Conservation (phyloP, 35 echinoderm and acorn worm genomes). For the Ophioderma brevispina region DNA sequence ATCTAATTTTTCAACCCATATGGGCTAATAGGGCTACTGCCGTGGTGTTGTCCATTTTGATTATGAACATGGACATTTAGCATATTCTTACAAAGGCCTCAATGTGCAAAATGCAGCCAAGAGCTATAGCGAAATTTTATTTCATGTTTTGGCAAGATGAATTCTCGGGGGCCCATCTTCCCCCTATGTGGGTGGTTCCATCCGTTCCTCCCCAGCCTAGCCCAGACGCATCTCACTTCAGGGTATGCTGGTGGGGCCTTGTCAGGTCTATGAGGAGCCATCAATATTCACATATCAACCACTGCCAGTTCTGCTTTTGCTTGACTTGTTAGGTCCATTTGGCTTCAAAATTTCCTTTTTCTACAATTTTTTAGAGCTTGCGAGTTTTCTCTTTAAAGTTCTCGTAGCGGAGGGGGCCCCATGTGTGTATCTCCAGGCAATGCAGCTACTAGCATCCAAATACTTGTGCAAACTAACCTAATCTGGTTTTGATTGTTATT, state of each 20-base stretch:
- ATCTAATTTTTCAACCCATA: conserved; percentile 59
- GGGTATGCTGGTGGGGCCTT: conserved; percentile 6
- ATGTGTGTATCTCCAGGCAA: conserved; percentile 62
- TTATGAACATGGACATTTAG: conserved; percentile 43
- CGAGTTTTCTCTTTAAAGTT: conserved; percentile 59
- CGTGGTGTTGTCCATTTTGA: conserved; percentile 55
- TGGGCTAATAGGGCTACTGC: conserved; percentile 66
- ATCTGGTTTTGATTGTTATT: neutral
- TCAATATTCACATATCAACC: conserved; percentile 66
- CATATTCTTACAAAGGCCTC: conserved; percentile 44
- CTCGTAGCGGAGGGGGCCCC: conserved; percentile 71
- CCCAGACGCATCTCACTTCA: conserved; percentile 52
- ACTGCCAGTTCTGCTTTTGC: conserved; percentile 33
- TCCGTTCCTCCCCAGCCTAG: conserved; percentile 69
- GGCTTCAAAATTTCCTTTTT: conserved; percentile 62
- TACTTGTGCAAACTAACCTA: conserved; percentile 43
- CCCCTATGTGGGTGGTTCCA: conserved; percentile 33
- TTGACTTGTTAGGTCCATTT: conserved; percentile 31
- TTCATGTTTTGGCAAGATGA: neutral
- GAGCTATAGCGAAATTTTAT: conserved; percentile 65
- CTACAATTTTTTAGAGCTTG: conserved; percentile 37
- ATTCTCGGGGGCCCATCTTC: conserved; percentile 50
- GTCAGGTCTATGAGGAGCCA: neutral
- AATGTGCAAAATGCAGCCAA: conserved; percentile 43
- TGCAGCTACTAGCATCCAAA: conserved; percentile 65